Evolutionary conservation across 2,797 vertebrate species (phyloP), one percentile per base, ranked within the genome.

Genomic region (Hyperoplus lanceolatus): DNA sequence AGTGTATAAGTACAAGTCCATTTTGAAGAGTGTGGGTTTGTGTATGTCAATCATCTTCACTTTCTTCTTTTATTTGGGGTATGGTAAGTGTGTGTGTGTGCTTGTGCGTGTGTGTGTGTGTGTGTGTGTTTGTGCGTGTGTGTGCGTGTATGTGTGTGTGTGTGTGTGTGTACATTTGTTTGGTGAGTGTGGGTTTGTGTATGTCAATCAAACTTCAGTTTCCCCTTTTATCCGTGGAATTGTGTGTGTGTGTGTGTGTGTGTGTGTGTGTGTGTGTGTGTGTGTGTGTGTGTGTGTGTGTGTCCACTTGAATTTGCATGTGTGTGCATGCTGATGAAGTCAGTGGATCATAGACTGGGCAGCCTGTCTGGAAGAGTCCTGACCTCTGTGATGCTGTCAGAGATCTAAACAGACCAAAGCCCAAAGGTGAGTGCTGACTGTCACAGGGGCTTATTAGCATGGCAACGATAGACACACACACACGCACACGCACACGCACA

Each of bases 341-440:
- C 69, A 70, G 87, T 74, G 80, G 79, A 84, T 91, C 92, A 89
- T 74, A 85, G 57, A 70, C 70, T 54, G 41, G 53, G 68, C 60
- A 58, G 63, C 77, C 86, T 82, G 86, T 91, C 88, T 85, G 77
- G 75, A 87, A 77, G 83, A 73, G 86, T 77, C 67, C 39, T 88
- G 92, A 93, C 92, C 93, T 91, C 82, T 89, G 76, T 61, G 54
- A 81, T 77, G 77, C 77, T 84, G 88, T 93, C 92, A 91, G 82
- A 84, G 70, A 61, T 80, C 82, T 70, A 61, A 83, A 81, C 76
- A 79, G 81, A 84, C 59, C 50, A 21, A 76, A 80, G 77, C 76
- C 81, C 69, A 75, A 70, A 91, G 86, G 88, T 88, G 80, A 90
- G 74, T 7, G 8, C 12, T 67, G 63, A 58, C 57, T 43, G 71